phyloP scores from a whole-genome alignment of 2,888 invertebrate genomes.

The Diaphora mendica region DNA sequence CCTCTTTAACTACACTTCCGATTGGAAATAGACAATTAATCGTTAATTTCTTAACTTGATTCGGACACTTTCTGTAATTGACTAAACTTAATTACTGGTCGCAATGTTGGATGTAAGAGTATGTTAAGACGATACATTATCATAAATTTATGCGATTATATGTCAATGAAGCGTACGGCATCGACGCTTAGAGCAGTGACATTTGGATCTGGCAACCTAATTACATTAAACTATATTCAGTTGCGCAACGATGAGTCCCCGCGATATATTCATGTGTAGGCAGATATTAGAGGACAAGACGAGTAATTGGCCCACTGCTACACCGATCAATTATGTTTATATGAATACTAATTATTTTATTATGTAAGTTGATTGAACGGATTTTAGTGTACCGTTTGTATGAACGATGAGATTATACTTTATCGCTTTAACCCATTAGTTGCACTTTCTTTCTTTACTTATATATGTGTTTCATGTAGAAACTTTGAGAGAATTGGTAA shows the following conservation, averaged over 20 bases:
- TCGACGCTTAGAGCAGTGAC: slow-evolving; percentile 63
- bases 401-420: slow-evolving; percentile 14
- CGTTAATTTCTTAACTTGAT: neutral
- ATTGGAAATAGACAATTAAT: slow-evolving; percentile 30
- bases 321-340: slow-evolving; percentile 63
- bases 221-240: slow-evolving; percentile 62
- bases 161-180: slow-evolving; percentile 45
- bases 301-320: slow-evolving; percentile 59
- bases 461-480: neutral
- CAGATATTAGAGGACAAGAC: slow-evolving; percentile 57
- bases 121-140: neutral
- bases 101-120: neutral
- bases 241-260: slow-evolving; percentile 60
- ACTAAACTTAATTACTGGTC: neutral
- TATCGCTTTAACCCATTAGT: slow-evolving; percentile 2
- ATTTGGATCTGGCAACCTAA: slow-evolving; percentile 66
- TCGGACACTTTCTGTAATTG: neutral
- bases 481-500: slow-evolving; percentile 15
- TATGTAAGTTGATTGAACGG: slow-evolving; percentile 53
- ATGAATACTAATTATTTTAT: slow-evolving; percentile 61
- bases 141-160: slow-evolving; percentile 19
- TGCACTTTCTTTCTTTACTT: slow-evolving; percentile 3
- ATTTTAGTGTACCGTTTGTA: slow-evolving; percentile 35
- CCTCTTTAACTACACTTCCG: slow-evolving; percentile 28
- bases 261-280: slow-evolving; percentile 58